These are phyloP conservation scores for Pristionchus arcanus DNA, from an alignment of 2,888 invertebrate species.

Conservation along the genomic window DNA sequence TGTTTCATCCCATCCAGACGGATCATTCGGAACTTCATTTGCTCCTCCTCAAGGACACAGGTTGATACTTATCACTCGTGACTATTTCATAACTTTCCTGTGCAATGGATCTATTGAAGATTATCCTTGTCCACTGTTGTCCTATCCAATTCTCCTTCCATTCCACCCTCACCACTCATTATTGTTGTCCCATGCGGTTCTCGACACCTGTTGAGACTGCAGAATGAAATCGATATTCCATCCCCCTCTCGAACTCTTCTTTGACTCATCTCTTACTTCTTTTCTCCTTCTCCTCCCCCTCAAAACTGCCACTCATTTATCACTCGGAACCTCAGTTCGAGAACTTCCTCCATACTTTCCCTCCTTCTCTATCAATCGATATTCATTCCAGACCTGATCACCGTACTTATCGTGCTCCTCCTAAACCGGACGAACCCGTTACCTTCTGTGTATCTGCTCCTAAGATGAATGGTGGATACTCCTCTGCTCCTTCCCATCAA, in stretches of 20 bases:
- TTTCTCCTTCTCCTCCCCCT: constrained; percentile 6
- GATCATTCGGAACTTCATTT: constrained; percentile 71
- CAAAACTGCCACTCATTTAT: constrained; percentile 28
- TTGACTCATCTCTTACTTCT: constrained; percentile 13
- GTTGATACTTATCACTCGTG: constrained; percentile 10
- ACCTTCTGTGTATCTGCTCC: constrained; percentile 62
- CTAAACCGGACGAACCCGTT: constrained; percentile 59
- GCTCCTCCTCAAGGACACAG: constrained; percentile 74
- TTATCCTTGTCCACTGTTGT: too few species aligned
- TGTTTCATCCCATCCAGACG: background rate
- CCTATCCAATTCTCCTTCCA: background rate
- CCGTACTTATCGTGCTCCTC: constrained; percentile 35
- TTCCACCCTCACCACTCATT: background rate
- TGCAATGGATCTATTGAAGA: too few species aligned
- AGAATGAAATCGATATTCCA: constrained; percentile 12
- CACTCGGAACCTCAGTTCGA: constrained; percentile 36
- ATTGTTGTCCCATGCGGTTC: constrained; percentile 1
- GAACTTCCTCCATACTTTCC: constrained; percentile 43
- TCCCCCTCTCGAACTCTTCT: background rate
- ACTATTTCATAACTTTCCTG: background rate
- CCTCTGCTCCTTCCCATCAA: constrained; percentile 67
- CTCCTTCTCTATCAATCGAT: background rate
- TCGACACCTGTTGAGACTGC: constrained; percentile 28
- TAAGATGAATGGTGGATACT: constrained; percentile 53
- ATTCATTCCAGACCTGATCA: constrained; percentile 42